Percentiles rank a stretch among this genome's conserved stretches.
phyloP scores from a whole-genome alignment of 2,113 vertebrate genomes.

The Pimephales promelas region DNA sequence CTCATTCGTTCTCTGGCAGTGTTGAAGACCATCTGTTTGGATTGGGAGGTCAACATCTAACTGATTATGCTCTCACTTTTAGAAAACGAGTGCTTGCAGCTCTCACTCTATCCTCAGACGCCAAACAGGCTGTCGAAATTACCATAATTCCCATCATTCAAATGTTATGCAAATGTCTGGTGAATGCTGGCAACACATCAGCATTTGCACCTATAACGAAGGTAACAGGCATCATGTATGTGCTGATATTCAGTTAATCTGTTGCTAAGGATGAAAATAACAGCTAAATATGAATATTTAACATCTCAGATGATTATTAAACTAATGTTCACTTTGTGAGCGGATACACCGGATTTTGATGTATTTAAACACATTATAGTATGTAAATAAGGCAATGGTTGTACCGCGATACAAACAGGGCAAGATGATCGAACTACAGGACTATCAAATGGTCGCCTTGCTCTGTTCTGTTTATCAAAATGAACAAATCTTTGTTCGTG shows the following conservation, averaged over 20 bases:
- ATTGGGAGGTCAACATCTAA: conserved; percentile 58
- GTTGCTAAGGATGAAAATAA: neutral
- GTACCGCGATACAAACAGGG: no score
- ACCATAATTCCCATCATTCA: conserved; percentile 60
- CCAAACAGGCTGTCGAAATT: conserved; percentile 53
- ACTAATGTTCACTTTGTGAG: neutral
- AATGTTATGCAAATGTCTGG: conserved; percentile 56
- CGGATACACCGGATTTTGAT: neutral
- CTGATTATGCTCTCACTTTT: conserved; percentile 57
- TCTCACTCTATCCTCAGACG: conserved; percentile 46
- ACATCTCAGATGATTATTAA: neutral
- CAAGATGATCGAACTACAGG: no score
- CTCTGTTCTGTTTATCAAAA: no score
- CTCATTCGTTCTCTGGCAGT: conserved; percentile 47
- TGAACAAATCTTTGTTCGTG: no score
- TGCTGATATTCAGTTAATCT: conserved; percentile 36
- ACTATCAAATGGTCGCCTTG: no score
- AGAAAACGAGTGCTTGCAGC: conserved; percentile 46
- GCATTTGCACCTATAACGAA: conserved; percentile 7
- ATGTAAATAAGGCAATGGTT: neutral
- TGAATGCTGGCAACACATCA: conserved; percentile 47
- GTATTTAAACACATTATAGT: neutral
- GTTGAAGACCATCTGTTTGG: conserved; percentile 59
- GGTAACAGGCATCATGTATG: conserved; percentile 40
- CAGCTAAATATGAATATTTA: conserved; percentile 12